Conservation (phyloP, 2,888 invertebrate genomes). For the Cantharis rufa region DNA sequence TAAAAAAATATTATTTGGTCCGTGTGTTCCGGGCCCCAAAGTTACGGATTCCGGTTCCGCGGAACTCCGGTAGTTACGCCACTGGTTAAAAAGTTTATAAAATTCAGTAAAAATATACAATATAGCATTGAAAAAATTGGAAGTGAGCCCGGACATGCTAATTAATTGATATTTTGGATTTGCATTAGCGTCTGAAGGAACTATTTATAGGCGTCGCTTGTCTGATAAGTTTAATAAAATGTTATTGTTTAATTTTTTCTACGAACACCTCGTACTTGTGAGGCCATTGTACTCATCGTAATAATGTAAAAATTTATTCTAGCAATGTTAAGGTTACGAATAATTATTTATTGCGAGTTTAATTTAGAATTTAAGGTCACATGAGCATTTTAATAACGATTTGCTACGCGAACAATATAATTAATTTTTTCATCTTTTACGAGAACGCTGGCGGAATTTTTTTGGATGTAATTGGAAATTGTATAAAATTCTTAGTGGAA, state of each 20-base stretch:
- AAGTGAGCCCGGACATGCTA: background rate
- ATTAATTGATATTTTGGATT: background rate
- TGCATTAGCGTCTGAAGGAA: background rate
- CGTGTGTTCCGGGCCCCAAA: too few species aligned
- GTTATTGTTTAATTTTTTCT: background rate
- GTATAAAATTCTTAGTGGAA: background rate
- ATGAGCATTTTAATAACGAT: background rate
- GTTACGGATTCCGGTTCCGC: too few species aligned
- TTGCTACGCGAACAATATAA: background rate
- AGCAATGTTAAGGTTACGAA: slow-evolving; percentile 3
- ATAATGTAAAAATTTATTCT: background rate
- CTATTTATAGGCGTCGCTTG: background rate
- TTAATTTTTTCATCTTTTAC: background rate
- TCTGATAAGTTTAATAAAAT: background rate
- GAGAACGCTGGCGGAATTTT: background rate
- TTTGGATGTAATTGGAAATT: background rate
- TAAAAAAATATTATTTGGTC: too few species aligned
- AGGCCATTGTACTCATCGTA: background rate
- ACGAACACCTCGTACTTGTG: background rate
- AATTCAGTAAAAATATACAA: background rate
- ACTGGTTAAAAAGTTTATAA: too few species aligned
- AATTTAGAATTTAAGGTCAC: slow-evolving; percentile 3
- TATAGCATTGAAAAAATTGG: background rate
- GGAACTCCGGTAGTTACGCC: too few species aligned
- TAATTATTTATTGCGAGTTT: background rate